Base-by-base conservation (phyloP, 2,888 invertebrate genomes). In the Drosophila anomalata region DNA sequence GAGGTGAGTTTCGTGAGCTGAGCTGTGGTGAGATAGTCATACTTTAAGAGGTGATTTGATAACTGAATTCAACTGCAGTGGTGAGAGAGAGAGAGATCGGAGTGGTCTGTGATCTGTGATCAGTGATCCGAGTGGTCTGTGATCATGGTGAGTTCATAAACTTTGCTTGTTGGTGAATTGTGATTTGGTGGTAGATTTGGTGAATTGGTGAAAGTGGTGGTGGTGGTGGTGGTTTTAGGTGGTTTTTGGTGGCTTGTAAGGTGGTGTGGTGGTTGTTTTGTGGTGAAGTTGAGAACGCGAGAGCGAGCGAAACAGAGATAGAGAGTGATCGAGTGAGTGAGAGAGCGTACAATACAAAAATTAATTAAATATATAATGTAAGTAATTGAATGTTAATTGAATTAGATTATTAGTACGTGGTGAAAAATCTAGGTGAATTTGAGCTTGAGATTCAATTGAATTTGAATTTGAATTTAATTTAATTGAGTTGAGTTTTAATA, bases 341-440 rank as follows among this genome's bases (percentile, higher is more conserved):
- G 52, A 75, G 48, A 39, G 41, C 41, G 41, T 79, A 67, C 66
- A 70, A 70, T 69, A 78, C 71, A 66, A 47, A 82, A 77, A 77
- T 52, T 14, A 84, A 73, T 42, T 54, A 58, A 62, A 66, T 69
- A 80, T 58, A 79, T 73, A 65, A 62, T 58, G 76, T 73, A 65
- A 62, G 31, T 62, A 77, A 74, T 63, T 52, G 33, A 73, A 79
- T 62, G 70, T 61, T 67, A 82, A 68, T 54, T 77, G 65, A 53
- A 79, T 74, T 46, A 76, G 33, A 22, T 62, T 12, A 36, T 68
- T 47, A 71, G 61, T 78, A 82, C 58, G 76, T 86, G 81, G 54
- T 60, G 77, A 83, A 61, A 80, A 87, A 88, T 83, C 81, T 81
- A 81, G 75, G 84, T 81, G 80, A 74, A 22, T 9, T 44, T 20